Base-by-base conservation (phyloP, 1,140 invertebrate species). In the Magallana gigas region DNA sequence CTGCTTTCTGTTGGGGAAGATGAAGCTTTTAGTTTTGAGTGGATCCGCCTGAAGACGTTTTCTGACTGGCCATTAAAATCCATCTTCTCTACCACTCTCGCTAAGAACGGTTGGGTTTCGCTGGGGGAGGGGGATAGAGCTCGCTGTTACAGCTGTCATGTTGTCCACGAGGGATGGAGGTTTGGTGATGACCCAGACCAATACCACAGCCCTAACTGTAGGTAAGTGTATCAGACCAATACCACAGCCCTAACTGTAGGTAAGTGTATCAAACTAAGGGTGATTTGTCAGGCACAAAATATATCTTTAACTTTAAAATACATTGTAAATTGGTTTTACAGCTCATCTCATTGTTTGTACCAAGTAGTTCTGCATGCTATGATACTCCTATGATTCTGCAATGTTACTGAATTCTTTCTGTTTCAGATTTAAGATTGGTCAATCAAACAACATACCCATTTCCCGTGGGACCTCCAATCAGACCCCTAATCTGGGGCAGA, bases 91-190 rank as follows among this genome's bases (percentile, higher is more conserved):
- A 76, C 68, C 7, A 29, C 12, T 1, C 18, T 76, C 1, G 68
- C 68, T 2, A 29, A 29, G 18, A 29, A 3, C 14, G 68, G 68
- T 1, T 76, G 68, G 68, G 68, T 76, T 18, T 18, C 68, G 0
- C 68, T 76, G 29, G 68, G 68, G 8, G 68, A 76, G 23, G 29
- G 23, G 1, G 68, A 76, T 9, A 9, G 8, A 29, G 68, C 68
- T 29, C 18, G 68, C 8, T 76, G 68, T 76, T 76, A 76, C 68
- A 76, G 68, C 23, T 76, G 68, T 29, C 68, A 76, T 29, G 23
- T 76, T 29, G 68, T 76, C 7, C 68, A 36, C 68, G 7, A 76
- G 7, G 68, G 68, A 29, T 76, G 68, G 68, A 36, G 23, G 9
- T 48, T 11, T 29, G 23, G 68, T 1, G 68, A 76, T 29, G 36